phyloP scores from a whole-genome alignment of 2,888 invertebrate species.

The Cryptus armator region DNA sequence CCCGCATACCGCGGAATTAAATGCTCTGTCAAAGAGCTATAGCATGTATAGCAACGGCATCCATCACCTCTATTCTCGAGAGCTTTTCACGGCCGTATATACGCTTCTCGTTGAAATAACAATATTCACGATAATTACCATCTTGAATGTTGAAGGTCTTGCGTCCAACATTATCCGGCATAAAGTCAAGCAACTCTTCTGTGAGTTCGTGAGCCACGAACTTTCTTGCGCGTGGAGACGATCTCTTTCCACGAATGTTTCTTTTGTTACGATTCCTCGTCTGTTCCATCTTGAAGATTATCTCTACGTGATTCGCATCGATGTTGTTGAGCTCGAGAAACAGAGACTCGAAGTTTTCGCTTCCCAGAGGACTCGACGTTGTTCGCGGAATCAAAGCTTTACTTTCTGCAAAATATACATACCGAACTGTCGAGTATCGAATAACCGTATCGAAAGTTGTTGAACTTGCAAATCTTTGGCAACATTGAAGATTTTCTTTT shows the following conservation, averaged over 20 bases:
- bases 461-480: too few relatives aligned
- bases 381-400: conserved; percentile 65
- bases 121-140: conserved; percentile 33
- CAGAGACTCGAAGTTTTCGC: conserved; percentile 74
- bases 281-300: conserved; percentile 49
- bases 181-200: conserved; percentile 17
- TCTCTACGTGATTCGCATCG: conserved; percentile 66
- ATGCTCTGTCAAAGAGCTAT: too few relatives aligned
- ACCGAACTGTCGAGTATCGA: too few relatives aligned
- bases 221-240: not conserved
- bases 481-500: too few relatives aligned
- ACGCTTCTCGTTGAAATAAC: not conserved
- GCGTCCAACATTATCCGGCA: conserved; percentile 18
- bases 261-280: not conserved
- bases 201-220: not conserved
- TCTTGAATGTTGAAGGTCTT: conserved; percentile 27
- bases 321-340: conserved; percentile 45
- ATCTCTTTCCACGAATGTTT: not conserved
- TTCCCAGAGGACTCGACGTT: conserved; percentile 77
- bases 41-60: too few relatives aligned
- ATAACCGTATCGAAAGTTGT: too few relatives aligned
- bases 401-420: conserved; percentile 13
- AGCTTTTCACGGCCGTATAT: not conserved
- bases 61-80: not conserved
- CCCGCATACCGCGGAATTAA: too few relatives aligned